Base-by-base conservation (phyloP, 1,140 invertebrate genomes). In the Drosophila watanabei region DNA sequence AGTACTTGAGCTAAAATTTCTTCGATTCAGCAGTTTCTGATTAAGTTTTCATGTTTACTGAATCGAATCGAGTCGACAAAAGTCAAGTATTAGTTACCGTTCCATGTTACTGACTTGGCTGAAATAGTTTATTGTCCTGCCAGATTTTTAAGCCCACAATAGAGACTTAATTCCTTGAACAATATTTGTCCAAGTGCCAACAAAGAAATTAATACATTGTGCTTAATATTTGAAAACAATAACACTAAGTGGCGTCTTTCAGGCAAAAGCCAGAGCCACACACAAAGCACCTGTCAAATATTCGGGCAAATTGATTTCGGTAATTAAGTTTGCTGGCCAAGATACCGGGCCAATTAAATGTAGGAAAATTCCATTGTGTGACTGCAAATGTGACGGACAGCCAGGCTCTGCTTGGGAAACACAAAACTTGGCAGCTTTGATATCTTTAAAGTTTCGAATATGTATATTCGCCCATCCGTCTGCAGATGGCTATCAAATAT, bases 401-500 rank as follows among this genome's bases (percentile, higher is more conserved):
- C 52, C 10, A 46, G 18, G 30, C 39, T 32, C 24, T 24, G 1
- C 9, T 48, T 20, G 24, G 35, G 16, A 49, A 58, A 41, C 37
- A 14, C 5, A 51, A 32, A 72, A 61, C 54, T 37, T 41, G 24
- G 3, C 52, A 60, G 45, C 43, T 41, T 24, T 24, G 24, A 24
- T 24, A 60, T 30, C 45, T 73, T 75, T 73, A 60, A 80, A 73
- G 32, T 64, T 78, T 41, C 8, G 41, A 49, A 56, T 75, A 49
- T 39, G 46, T 63, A 52, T 65, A 58, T 58, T 66, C 37, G 32
- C 32, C 70, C 7, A 61, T 45, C 71, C 51, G 71, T 79, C 65
- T 54, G 75, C 65, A 69, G 81, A 68, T 80, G 72, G 65, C 75
- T 84, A 80, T 84, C 79, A 84, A 84, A 64, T 64, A 68, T 80